Conservation (phyloP, 2,113 vertebrate species). For the Psittacula cyanocephala region DNA sequence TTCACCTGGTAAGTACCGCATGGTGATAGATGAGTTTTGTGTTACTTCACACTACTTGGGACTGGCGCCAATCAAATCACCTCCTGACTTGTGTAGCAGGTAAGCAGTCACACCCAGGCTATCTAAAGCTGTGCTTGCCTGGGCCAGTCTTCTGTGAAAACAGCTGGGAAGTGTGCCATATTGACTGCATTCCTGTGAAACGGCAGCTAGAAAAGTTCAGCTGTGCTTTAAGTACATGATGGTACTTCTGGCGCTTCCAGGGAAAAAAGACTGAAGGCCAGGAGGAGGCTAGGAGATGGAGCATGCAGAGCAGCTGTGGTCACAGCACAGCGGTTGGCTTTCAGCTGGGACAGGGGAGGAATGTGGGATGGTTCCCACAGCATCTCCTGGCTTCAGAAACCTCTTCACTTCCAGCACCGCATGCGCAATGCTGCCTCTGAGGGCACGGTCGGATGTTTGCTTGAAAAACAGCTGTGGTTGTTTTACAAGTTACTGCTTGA, state of each 20-base stretch:
- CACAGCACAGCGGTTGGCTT: neutral
- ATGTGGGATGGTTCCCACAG: constrained; percentile 23
- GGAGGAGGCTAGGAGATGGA: neutral
- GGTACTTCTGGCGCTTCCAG: neutral
- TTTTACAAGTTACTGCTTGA: constrained; percentile 68
- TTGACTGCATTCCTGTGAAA: neutral
- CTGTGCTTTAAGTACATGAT: neutral
- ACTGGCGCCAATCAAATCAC: neutral
- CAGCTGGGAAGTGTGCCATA: constrained; percentile 30
- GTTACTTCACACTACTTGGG: constrained; percentile 24
- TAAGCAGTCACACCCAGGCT: constrained; percentile 54
- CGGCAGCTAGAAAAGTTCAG: neutral
- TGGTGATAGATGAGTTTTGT: constrained; percentile 44
- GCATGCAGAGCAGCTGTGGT: neutral
- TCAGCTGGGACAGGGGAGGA: constrained; percentile 4
- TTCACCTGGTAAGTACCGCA: neutral
- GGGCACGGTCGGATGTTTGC: constrained; percentile 39
- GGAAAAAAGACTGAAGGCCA: neutral
- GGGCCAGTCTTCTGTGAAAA: constrained; percentile 35
- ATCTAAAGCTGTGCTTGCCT: constrained; percentile 38
- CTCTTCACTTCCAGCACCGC: neutral
- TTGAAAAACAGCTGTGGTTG: constrained; percentile 58
- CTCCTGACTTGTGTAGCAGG: constrained; percentile 37
- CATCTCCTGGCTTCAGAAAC: neutral
- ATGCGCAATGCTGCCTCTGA: neutral